Evolutionary conservation across 2,113 vertebrate species (phyloP).

Genomic region (Hiodon tergisus): DNA sequence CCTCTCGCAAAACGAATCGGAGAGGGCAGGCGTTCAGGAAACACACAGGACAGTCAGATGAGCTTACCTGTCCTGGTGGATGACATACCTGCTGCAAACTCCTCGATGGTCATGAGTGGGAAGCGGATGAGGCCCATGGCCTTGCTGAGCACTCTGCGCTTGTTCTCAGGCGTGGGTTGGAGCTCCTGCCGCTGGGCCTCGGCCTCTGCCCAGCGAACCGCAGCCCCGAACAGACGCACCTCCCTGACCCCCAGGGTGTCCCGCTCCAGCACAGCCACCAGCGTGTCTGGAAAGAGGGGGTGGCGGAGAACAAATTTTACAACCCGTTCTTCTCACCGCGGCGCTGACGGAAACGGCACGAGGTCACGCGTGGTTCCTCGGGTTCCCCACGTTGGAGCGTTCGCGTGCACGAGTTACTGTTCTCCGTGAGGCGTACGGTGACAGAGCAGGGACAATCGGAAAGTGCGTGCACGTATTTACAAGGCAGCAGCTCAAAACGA

Average conservation of each 20-base stretch:
- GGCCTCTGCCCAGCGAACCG: slow-evolving; percentile 78
- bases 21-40: too few relatives aligned
- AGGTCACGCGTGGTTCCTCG: too few relatives aligned
- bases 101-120: slow-evolving; percentile 85
- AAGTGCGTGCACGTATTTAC: neutral
- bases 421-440: too few relatives aligned
- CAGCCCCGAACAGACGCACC: slow-evolving; percentile 75
- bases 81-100: slow-evolving; percentile 79
- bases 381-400: too few relatives aligned
- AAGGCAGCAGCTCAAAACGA: neutral
- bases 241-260: slow-evolving; percentile 81
- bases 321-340: too few relatives aligned
- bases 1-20: too few relatives aligned
- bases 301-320: neutral
- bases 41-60: too few relatives aligned
- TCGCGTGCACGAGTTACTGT: too few relatives aligned
- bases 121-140: slow-evolving; percentile 80
- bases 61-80: neutral
- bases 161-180: slow-evolving; percentile 76
- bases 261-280: slow-evolving; percentile 78
- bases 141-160: slow-evolving; percentile 74
- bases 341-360: too few relatives aligned
- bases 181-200: slow-evolving; percentile 81
- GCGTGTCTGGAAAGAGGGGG: slow-evolving; percentile 64
- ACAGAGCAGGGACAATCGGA: neutral